Base-by-base conservation (phyloP, 2,888 invertebrate genomes). In the Kuschelorhynchus macadamiae region DNA sequence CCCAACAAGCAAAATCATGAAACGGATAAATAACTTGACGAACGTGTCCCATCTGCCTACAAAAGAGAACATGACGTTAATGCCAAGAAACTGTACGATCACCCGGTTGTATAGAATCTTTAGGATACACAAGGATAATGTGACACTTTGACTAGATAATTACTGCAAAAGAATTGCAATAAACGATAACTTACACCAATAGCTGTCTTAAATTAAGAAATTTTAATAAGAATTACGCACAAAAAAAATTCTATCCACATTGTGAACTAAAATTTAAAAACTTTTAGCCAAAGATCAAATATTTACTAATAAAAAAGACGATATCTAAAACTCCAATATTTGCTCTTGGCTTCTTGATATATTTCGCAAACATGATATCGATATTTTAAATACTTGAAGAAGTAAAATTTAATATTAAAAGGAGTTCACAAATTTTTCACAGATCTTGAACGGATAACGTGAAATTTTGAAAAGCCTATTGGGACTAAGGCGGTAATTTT, bases 261-360 rank as follows among this genome's bases (percentile, higher is more conserved):
- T 55, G 67, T 67, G 61, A 67, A 61, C 67, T 32, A 67, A 67
- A 49, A 67, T 60, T 42, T 18, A 39, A 39, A 46, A 39, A 67
- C 61, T 61, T 67, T 67, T 67, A 67, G 55, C 67, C 61, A 36
- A 53, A 52, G 39, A 21, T 25, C 39, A 30, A 60, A 55, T 56
- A 56, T 61, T 67, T 61, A 36, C 61, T n/a, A n/a, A n/a, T n/a
- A n/a, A 20, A 60, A 20, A 59, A 57, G 61, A 25, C 61, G 61
- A 47, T 49, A 67, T 42, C 67, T 41, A 61, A 67, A 60, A 67
- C 67, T 49, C 49, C 44, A 56, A 67, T 61, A 67, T 67, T 67
- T 67, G 67, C 67, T 67, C 56, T 67, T 67, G 61, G 55, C 67
- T 30, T 67, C 47, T 56, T 41, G 55, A 61, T 67, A 61, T 67